Percentiles rank a stretch among this genome's conserved stretches.
Evolutionary conservation across 2,797 vertebrate genomes (phyloP).

Genomic region (Rhabdophis nuchalis): DNA sequence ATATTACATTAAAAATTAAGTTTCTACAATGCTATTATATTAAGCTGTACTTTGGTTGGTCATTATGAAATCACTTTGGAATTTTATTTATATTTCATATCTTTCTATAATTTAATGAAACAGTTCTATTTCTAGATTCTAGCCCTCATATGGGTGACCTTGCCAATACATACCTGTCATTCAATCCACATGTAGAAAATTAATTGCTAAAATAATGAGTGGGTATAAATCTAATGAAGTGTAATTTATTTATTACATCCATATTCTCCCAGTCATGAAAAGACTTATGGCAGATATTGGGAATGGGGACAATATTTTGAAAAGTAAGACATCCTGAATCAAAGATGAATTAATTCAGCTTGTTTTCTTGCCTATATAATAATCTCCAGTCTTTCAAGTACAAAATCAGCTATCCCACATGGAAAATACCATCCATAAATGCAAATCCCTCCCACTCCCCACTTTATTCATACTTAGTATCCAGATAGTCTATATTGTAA

Average conservation of each 20-base stretch:
- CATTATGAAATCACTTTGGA: slow-evolving; percentile 10
- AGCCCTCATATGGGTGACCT: slow-evolving; percentile 14
- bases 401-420: background rate
- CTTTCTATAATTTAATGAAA: slow-evolving; percentile 44
- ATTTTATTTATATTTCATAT: background rate
- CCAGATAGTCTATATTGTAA: background rate
- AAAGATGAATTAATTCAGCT: slow-evolving; percentile 21
- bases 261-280: background rate
- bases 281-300: slow-evolving; percentile 2
- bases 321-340: slow-evolving; percentile 20
- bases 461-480: background rate
- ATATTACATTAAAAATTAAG: slow-evolving; percentile 1
- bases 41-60: slow-evolving; percentile 7
- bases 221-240: background rate
- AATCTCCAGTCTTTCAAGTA: background rate
- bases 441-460: background rate
- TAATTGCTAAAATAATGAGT: background rate
- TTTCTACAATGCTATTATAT: slow-evolving; percentile 37
- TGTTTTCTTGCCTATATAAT: background rate
- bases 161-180: background rate
- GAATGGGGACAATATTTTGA: slow-evolving; percentile 14
- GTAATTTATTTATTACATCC: background rate
- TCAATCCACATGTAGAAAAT: slow-evolving; percentile 1
- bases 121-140: background rate
- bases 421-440: background rate